Conservation (phyloP, 2,797 vertebrate genomes). For the Cercopithecus hamlyni region DNA sequence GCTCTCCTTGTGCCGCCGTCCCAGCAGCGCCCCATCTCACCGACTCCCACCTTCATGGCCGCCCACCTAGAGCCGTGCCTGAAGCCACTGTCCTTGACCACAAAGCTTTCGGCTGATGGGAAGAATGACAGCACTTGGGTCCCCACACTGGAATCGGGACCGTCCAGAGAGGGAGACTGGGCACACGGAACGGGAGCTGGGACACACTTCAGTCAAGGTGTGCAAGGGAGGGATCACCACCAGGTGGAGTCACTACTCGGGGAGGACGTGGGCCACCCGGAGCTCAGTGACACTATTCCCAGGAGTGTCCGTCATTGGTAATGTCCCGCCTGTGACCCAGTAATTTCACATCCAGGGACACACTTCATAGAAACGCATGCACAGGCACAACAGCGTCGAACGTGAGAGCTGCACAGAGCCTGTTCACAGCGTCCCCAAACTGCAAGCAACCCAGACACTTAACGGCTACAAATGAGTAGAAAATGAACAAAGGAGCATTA, state of each 20-base stretch:
- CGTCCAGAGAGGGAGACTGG: background rate
- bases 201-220: background rate
- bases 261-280: background rate
- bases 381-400: background rate
- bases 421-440: background rate
- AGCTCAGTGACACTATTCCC: background rate
- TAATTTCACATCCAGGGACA: no score
- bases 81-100: background rate
- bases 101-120: background rate
- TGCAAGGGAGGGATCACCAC: background rate
- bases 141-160: no score
- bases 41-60: background rate
- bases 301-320: no score
- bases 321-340: background rate
- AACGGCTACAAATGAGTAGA: background rate
- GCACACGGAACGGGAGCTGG: no score
- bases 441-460: background rate
- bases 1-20: fast-evolving
- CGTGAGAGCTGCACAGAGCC: background rate
- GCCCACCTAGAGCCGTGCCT: no score
- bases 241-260: background rate
- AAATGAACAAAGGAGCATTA: background rate
- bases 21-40: background rate
- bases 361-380: background rate
- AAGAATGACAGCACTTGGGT: background rate